Conservation (phyloP, 2,888 invertebrate genomes). For the Scrobipalpa costella region DNA sequence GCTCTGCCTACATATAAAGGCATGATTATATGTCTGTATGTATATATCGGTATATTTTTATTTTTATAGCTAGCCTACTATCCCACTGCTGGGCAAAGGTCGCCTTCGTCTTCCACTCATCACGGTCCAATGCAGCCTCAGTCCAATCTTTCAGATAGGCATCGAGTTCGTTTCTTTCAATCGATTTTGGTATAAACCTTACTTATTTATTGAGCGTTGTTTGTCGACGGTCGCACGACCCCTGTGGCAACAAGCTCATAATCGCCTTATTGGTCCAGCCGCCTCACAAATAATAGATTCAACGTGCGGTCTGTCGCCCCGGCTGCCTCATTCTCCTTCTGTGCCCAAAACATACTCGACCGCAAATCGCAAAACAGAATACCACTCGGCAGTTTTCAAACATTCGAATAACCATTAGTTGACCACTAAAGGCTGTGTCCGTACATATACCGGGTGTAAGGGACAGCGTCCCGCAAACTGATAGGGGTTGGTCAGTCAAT, state of each 20-base stretch:
- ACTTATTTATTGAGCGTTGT: slow-evolving; percentile 15
- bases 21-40: too few relatives aligned
- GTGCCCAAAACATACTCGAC: slow-evolving; percentile 1
- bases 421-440: not conserved
- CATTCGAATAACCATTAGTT: slow-evolving; percentile 9
- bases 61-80: too few relatives aligned
- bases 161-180: too few relatives aligned
- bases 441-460: not conserved
- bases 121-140: too few relatives aligned
- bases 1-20: too few relatives aligned
- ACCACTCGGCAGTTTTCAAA: not conserved
- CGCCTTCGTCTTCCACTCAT: too few relatives aligned
- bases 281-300: slow-evolving; percentile 15
- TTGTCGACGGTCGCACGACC: slow-evolving; percentile 11
- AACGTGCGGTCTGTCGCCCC: slow-evolving; percentile 10
- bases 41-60: too few relatives aligned
- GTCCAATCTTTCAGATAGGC: too few relatives aligned
- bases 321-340: not conserved
- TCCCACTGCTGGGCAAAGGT: too few relatives aligned
- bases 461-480: too few relatives aligned
- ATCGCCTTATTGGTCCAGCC: slow-evolving; percentile 4
- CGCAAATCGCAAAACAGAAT: not conserved
- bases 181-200: not conserved
- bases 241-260: slow-evolving; percentile 13
- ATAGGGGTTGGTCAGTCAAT: too few relatives aligned